Percentiles rank a stretch among this genome's conserved stretches.
phyloP scores from a whole-genome alignment of 2,888 invertebrate genomes.

The Mesochorus sp. region DNA sequence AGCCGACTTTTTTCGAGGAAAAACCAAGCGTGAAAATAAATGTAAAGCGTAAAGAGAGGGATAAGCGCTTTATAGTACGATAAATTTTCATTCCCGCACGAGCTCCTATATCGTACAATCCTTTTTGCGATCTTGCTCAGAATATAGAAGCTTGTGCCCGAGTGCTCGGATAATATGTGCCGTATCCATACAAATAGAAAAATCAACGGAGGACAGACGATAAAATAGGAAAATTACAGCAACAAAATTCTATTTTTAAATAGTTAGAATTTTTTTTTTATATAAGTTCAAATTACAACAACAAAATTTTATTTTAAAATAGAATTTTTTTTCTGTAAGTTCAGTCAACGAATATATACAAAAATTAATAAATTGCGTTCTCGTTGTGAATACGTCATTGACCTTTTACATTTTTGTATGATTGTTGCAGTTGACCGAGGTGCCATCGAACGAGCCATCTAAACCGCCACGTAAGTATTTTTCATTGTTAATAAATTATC shows the following conservation, averaged over 20 bases:
- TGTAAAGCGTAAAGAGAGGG: slow-evolving; percentile 61
- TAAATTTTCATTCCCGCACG: slow-evolving; percentile 58
- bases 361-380: no score
- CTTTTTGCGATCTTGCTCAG: slow-evolving; percentile 22
- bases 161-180: slow-evolving; percentile 18
- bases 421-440: slow-evolving; percentile 81
- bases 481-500: slow-evolving; percentile 2
- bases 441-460: slow-evolving; percentile 77
- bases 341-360: no score
- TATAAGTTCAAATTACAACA: no score
- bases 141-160: slow-evolving; percentile 18
- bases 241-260: no score
- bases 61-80: slow-evolving; percentile 58
- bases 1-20: slow-evolving; percentile 15
- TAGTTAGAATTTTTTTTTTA: no score
- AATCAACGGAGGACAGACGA: no score
- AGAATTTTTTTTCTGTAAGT: no score
- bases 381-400: background rate
- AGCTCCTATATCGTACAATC: slow-evolving; percentile 19
- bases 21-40: slow-evolving; percentile 45
- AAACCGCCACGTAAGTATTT: slow-evolving; percentile 82
- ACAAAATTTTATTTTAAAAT: no score
- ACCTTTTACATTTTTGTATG: slow-evolving; percentile 45
- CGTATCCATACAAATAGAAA: background rate
- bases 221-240: no score